Evolutionary conservation across 2,797 vertebrate genomes (phyloP), one percentile per base, ranked within the genome.

Genomic region (Galaxias olidus): DNA sequence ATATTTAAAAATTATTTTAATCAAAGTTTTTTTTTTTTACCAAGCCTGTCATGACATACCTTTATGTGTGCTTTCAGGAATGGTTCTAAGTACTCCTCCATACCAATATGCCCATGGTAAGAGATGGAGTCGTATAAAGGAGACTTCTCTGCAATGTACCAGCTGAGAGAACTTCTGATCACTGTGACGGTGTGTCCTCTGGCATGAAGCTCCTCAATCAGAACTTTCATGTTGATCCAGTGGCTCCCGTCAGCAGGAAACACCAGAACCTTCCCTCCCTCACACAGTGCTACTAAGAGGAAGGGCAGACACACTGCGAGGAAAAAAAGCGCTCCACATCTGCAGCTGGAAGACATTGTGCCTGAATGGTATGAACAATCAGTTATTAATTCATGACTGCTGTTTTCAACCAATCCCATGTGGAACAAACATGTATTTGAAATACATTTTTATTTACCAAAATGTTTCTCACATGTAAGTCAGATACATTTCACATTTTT

Each of bases 201-300:
- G 48, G 59, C 65, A 17, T 73, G 70, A 0, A 76, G 56, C 47
- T 67, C 61, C 47, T 67, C 62, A 15, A 76, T 59, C 44, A 73
- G 59, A 10, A 72, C 65, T 58, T 72, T 52, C 69, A 65, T 71
- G 69, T 71, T 74, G 45, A 74, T 41, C 72, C 72, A 74, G 58
- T 74, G 66, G 51, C 67, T 74, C 42, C 72, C 72, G 17, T 74
- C 73, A 17, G 71, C 15, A 2, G 73, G 60, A 41, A 71, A 71
- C 56, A 70, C 68, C 68, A 74, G 49, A 44, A 74, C 63, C 64
- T 60, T 74, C 11, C 61, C 49, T 4, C 51, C 61, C 14, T 71
- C 46, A 53, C 40, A 63, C 13, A 43, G 42, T 15, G 56, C 46
- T 10, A 59, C 40, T 43, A 17, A 40, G 46, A 66, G 30, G 30